Conservation (phyloP, 2,888 invertebrate genomes). For the Meganola albula region DNA sequence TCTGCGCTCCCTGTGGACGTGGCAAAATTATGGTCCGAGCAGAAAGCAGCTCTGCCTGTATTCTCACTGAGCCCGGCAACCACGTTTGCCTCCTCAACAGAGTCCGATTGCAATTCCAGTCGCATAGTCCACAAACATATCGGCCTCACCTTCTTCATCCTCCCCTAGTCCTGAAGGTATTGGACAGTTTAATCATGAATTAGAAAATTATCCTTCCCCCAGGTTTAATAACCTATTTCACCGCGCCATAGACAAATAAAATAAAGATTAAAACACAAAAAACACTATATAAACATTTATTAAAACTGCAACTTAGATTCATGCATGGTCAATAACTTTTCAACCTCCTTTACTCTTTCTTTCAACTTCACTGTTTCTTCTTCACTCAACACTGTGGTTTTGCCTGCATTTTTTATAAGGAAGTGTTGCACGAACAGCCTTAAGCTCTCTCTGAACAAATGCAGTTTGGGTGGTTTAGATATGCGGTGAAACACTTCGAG, state of each 20-base stretch:
- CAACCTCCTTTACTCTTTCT: conserved; percentile 80
- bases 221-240: too few species aligned
- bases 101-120: too few species aligned
- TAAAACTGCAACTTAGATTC: conserved; percentile 63
- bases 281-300: conserved; percentile 21
- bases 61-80: too few species aligned
- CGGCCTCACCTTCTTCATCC: too few species aligned
- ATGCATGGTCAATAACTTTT: conserved; percentile 79
- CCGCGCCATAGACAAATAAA: background rate
- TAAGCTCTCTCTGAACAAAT: conserved; percentile 89
- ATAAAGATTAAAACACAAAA: conserved; percentile 7
- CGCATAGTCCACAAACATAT: too few species aligned
- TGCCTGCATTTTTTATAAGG: conserved; percentile 79
- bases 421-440: conserved; percentile 93
- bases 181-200: too few species aligned
- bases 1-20: too few species aligned
- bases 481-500: conserved; percentile 85
- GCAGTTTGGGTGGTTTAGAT: conserved; percentile 83
- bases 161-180: too few species aligned
- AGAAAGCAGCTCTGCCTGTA: too few species aligned
- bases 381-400: conserved; percentile 46
- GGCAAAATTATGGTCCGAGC: too few species aligned
- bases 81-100: too few species aligned
- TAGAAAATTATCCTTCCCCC: too few species aligned
- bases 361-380: conserved; percentile 55